Percentiles rank a stretch among this genome's conserved stretches.
Evolutionary conservation across 2,888 invertebrate species (phyloP).

Genomic region (Acanthosepion esculentum): DNA sequence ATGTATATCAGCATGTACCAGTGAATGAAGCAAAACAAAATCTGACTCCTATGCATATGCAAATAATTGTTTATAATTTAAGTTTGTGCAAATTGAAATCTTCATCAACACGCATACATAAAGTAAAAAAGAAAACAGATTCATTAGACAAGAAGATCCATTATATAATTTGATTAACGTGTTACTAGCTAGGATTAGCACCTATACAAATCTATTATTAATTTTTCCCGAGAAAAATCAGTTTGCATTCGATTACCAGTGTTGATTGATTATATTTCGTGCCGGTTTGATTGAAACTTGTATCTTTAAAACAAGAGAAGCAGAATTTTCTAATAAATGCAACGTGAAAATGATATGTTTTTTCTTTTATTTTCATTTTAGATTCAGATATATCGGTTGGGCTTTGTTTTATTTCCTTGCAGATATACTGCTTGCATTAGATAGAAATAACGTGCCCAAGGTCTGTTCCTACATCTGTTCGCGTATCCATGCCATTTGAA

Average conservation of each 20-base stretch:
- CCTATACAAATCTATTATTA: background rate
- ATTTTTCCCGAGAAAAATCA: background rate
- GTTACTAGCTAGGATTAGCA: background rate
- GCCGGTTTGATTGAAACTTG: background rate
- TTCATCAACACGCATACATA: background rate
- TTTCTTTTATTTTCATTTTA: background rate
- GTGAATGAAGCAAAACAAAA: no score
- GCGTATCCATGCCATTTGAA: background rate
- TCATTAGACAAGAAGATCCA: background rate
- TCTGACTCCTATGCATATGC: no score
- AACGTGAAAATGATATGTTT: background rate
- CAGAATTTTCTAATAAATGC: background rate
- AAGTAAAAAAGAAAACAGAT: background rate
- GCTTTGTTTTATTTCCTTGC: background rate
- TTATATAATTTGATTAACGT: background rate
- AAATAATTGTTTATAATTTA: background rate
- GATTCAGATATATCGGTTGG: background rate
- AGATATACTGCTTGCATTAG: background rate
- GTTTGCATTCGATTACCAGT: background rate
- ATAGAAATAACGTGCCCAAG: background rate
- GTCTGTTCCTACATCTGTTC: background rate
- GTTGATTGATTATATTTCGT: background rate
- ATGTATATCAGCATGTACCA: no score
- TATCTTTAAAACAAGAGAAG: background rate
- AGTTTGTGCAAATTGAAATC: background rate